phyloP scores from a whole-genome alignment of 2,113 vertebrate genomes.

The Balaenoptera acutorostrata region DNA sequence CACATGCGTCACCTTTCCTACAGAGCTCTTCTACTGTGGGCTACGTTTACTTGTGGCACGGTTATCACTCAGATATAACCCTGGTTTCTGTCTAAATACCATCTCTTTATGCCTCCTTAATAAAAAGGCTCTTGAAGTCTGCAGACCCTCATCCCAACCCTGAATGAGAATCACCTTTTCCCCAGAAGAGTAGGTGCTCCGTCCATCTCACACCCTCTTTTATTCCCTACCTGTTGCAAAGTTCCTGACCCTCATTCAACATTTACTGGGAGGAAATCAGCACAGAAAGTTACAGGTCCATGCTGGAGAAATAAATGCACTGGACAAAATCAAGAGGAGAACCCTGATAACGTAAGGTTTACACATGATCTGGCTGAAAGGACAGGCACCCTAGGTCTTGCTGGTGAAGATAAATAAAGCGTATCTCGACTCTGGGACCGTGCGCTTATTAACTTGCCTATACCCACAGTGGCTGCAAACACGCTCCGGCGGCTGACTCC shows the following conservation, averaged over 20 bases:
- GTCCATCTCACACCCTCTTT: background rate
- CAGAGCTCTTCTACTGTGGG: background rate
- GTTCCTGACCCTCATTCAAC: background rate
- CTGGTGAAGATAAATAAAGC: background rate
- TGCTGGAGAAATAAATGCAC: background rate
- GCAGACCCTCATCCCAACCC: background rate
- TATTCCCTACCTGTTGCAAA: background rate
- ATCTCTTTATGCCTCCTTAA: background rate
- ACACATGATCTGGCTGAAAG: background rate
- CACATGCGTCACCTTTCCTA: background rate
- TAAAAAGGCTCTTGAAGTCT: background rate
- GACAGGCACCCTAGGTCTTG: background rate
- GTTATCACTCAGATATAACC: background rate
- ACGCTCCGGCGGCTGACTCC: rapidly evolving
- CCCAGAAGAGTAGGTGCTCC: no score
- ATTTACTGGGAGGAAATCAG: background rate
- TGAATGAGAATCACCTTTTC: background rate
- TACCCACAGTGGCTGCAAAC: no score
- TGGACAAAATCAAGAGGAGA: background rate
- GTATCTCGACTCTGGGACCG: background rate
- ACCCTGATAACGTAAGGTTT: background rate
- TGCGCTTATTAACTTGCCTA: no score
- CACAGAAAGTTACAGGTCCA: no score
- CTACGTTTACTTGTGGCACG: background rate
- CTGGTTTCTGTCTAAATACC: background rate